These are phyloP conservation scores for Apis florea DNA, from an alignment of 1,140 invertebrate species.

Conservation along the genomic window DNA sequence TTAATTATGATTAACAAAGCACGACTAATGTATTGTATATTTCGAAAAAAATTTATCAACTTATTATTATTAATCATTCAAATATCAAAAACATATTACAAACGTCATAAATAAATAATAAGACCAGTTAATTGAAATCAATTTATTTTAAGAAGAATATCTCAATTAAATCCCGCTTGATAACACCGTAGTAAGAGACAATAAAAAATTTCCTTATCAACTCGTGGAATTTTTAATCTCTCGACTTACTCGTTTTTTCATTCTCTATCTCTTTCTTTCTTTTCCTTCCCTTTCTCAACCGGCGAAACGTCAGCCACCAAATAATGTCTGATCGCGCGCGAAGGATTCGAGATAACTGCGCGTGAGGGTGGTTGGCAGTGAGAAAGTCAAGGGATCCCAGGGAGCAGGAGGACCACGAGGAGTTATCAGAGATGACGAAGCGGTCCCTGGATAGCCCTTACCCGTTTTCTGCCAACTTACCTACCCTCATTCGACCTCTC, in stretches of 20 bases:
- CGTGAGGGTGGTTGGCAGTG: conserved; percentile 38
- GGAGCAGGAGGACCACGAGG: conserved; percentile 51
- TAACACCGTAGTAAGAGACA: neutral
- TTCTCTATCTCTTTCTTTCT: neutral
- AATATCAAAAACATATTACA: too few relatives aligned
- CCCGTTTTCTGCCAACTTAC: conserved; percentile 60
- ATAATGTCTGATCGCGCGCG: conserved; percentile 50
- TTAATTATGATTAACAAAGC: too few relatives aligned
- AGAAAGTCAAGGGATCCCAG: conserved; percentile 51
- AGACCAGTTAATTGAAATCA: too few relatives aligned
- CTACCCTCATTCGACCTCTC: neutral
- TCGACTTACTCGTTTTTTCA: neutral
- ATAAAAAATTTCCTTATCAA: conserved; percentile 28
- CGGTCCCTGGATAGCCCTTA: conserved; percentile 73
- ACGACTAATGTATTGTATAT: too few relatives aligned
- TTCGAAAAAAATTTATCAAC: too few relatives aligned
- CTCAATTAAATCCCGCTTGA: neutral
- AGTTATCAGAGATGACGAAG: conserved; percentile 76
- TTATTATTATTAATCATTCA: too few relatives aligned
- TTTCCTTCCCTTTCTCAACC: conserved; percentile 23
- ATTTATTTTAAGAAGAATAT: too few relatives aligned
- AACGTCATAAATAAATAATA: too few relatives aligned
- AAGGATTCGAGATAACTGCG: conserved; percentile 57
- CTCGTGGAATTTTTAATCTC: conserved; percentile 51
- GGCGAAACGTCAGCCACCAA: conserved; percentile 43